Evolutionary conservation across 2,113 vertebrate genomes (phyloP).

Genomic region (Madoqua kirkii): DNA sequence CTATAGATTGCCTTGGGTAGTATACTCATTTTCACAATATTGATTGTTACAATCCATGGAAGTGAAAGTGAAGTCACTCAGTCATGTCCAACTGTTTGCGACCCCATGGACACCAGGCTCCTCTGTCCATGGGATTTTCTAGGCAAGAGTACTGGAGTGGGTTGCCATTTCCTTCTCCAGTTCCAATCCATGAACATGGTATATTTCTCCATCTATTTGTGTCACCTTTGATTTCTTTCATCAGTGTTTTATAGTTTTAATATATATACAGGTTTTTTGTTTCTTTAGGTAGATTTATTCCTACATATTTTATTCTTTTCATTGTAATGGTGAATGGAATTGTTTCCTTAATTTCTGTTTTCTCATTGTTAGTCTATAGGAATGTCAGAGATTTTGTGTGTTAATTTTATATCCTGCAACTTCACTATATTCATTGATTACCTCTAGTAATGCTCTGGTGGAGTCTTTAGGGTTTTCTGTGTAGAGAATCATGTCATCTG

Average conservation of each 20-base stretch:
- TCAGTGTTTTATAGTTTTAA: neutral
- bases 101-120: too few relatives aligned
- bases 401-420: neutral
- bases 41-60: neutral
- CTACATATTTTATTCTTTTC: neutral
- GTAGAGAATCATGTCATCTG: neutral
- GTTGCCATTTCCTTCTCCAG: too few relatives aligned
- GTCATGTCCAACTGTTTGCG: too few relatives aligned
- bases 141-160: too few relatives aligned
- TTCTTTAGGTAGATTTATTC: neutral
- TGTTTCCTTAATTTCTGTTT: neutral
- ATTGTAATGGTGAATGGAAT: neutral
- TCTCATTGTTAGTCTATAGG: neutral
- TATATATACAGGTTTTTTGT: neutral
- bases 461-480: neutral
- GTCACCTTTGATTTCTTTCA: neutral
- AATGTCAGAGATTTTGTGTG: neutral
- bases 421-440: neutral
- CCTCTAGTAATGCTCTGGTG: neutral
- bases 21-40: neutral
- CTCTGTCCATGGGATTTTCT: too few relatives aligned
- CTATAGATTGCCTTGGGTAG: neutral
- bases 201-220: neutral
- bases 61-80: too few relatives aligned
- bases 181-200: neutral